Evolutionary conservation across 1,140 invertebrate genomes (phyloP).

Genomic region (Magallana angulata): DNA sequence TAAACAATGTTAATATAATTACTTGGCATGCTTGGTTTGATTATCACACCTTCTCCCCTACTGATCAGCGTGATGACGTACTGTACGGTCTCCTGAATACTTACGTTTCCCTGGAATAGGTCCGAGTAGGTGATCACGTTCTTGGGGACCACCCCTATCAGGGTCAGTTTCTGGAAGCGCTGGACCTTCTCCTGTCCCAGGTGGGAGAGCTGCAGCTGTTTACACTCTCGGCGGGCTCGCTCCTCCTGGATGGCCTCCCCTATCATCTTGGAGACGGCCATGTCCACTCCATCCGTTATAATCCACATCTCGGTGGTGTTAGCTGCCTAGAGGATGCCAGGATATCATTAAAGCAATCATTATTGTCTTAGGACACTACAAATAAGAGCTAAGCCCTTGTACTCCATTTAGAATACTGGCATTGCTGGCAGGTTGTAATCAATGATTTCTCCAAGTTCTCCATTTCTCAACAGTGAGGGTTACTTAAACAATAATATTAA

Average conservation of each 20-base stretch:
- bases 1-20: too few relatives aligned
- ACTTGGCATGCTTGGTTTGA: too few relatives aligned
- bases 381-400: background rate
- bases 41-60: too few relatives aligned
- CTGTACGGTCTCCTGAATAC: background rate
- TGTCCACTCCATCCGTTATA: constrained; percentile 78
- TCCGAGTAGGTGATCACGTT: constrained; percentile 61
- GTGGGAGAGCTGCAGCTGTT: constrained; percentile 50
- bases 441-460: too few relatives aligned
- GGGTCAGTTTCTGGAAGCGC: constrained; percentile 61
- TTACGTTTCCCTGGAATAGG: constrained; percentile 67
- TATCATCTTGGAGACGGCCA: constrained; percentile 76
- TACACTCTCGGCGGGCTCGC: constrained; percentile 58
- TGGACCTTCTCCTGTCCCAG: constrained; percentile 42
- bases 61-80: too few relatives aligned
- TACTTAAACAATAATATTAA: too few relatives aligned
- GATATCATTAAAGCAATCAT: background rate
- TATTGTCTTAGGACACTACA: background rate
- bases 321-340: constrained; percentile 67
- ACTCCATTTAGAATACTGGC: too few relatives aligned
- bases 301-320: constrained; percentile 80
- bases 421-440: too few relatives aligned
- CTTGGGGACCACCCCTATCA: constrained; percentile 68
- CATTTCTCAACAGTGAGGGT: too few relatives aligned
- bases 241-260: constrained; percentile 78